phyloP scores from a whole-genome alignment of 2,888 invertebrate species.

The Phymatocera aterrima region DNA sequence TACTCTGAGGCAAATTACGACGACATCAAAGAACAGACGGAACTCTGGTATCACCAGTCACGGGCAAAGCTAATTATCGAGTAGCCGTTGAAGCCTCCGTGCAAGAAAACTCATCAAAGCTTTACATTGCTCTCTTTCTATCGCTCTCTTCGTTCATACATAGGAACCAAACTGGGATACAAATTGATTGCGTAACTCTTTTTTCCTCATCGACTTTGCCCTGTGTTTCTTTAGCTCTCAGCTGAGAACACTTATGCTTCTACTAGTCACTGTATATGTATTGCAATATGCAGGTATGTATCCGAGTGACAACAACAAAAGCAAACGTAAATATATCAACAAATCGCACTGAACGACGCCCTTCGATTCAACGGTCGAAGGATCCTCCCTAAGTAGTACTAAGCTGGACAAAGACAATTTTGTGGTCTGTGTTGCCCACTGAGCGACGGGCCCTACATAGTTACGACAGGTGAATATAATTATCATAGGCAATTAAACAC shows the following conservation, averaged over 20 bases:
- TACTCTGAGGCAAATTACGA: slow-evolving; percentile 44
- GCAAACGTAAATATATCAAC: too few species aligned
- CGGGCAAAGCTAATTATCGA: slow-evolving; percentile 58
- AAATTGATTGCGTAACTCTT: slow-evolving; percentile 10
- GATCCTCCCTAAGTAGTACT: too few species aligned
- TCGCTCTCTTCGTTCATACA: slow-evolving; percentile 19
- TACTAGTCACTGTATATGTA: too few species aligned
- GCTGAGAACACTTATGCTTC: background rate
- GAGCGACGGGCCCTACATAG: too few species aligned
- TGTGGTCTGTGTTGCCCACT: too few species aligned
- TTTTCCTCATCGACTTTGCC: slow-evolving; percentile 5
- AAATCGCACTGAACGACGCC: too few species aligned
- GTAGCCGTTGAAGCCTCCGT: slow-evolving; percentile 56
- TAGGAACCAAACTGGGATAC: background rate
- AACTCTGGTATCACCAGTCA: slow-evolving; percentile 54
- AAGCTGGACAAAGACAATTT: too few species aligned
- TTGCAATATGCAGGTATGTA: too few species aligned
- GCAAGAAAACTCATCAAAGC: slow-evolving; percentile 19
- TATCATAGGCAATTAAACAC: too few species aligned
- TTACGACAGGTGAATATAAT: too few species aligned
- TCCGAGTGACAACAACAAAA: too few species aligned
- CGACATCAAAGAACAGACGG: slow-evolving; percentile 52
- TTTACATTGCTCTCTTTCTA: slow-evolving; percentile 44
- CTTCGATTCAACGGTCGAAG: too few species aligned
- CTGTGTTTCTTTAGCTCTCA: background rate